These are phyloP conservation scores for Lypha dubia DNA, from an alignment of 2,888 invertebrate genomes.

Conservation along the genomic window DNA sequence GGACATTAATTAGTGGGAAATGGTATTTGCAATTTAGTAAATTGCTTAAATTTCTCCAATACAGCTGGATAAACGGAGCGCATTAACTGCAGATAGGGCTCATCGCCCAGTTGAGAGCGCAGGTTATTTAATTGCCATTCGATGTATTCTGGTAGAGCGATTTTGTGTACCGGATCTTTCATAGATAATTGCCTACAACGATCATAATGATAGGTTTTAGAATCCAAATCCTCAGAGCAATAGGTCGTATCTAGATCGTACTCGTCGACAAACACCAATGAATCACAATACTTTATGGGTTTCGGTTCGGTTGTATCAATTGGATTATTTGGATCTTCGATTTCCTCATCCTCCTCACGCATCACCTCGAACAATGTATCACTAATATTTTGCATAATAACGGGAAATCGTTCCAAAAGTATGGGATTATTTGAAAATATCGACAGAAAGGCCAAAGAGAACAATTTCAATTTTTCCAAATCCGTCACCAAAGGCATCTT, in stretches of 20 bases:
- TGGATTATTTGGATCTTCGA: constrained; percentile 45
- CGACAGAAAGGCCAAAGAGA: constrained; percentile 89
- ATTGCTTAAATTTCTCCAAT: constrained; percentile 88
- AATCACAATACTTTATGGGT: constrained; percentile 80
- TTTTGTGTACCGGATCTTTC: constrained; percentile 91
- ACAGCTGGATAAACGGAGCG: constrained; percentile 89
- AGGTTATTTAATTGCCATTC: constrained; percentile 89
- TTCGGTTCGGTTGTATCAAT: constrained; percentile 54
- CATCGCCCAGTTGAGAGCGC: constrained; percentile 89
- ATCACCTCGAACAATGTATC: constrained; percentile 92
- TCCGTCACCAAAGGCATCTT: constrained; percentile 91
- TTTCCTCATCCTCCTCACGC: constrained; percentile 87
- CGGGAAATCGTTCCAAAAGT: constrained; percentile 89
- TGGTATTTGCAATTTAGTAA: constrained; percentile 78
- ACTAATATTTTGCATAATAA: constrained; percentile 89
- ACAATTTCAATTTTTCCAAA: constrained; percentile 91
- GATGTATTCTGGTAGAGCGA: constrained; percentile 89
- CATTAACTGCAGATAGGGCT: constrained; percentile 89
- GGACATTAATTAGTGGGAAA: constrained; percentile 63
- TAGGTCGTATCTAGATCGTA: constrained; percentile 80
- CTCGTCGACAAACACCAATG: constrained; percentile 83
- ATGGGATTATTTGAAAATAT: constrained; percentile 88
- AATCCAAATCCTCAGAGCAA: constrained; percentile 85
- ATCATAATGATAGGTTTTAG: constrained; percentile 88
- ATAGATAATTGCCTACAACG: constrained; percentile 87